Conservation (phyloP, 1,140 invertebrate species). For the Drosophila sulfurigaster region DNA sequence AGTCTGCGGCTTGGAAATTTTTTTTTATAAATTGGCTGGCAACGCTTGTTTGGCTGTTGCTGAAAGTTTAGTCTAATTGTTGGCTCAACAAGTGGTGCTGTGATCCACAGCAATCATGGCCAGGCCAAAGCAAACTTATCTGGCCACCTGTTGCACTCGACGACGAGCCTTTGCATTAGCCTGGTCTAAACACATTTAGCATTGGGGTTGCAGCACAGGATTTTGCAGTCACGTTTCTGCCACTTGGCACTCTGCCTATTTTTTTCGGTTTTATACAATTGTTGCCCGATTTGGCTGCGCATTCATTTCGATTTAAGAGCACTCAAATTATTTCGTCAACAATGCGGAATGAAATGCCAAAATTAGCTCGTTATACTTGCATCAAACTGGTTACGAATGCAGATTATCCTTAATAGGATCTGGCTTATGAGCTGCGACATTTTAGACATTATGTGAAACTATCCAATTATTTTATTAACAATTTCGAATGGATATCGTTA, state of each 20-base stretch:
- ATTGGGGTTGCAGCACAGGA: conserved; percentile 49
- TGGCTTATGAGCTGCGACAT: not conserved
- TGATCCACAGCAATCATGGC: conserved; percentile 28
- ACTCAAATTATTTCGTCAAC: conserved; percentile 42
- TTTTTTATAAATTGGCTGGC: conserved; percentile 66
- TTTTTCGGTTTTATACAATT: conserved; percentile 39
- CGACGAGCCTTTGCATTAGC: conserved; percentile 40
- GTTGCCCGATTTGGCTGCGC: conserved; percentile 30
- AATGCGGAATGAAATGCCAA: conserved; percentile 39
- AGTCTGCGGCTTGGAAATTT: conserved; percentile 43
- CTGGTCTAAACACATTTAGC: conserved; percentile 26
- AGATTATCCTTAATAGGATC: conserved; percentile 6
- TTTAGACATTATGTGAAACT: not conserved
- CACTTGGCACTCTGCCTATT: conserved; percentile 72
- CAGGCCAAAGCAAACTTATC: conserved; percentile 61
- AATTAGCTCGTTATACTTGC: conserved; percentile 12
- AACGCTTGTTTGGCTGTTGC: conserved; percentile 62
- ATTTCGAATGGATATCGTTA: not conserved
- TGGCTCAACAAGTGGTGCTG: conserved; percentile 64
- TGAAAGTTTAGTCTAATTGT: conserved; percentile 79
- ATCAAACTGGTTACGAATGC: not conserved
- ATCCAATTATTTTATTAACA: conserved; percentile 22
- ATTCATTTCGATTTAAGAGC: conserved; percentile 41
- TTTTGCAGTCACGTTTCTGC: conserved; percentile 78
- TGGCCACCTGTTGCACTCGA: conserved; percentile 67